Conservation (phyloP, 2,797 vertebrate genomes). For the Bradypus variegatus region DNA sequence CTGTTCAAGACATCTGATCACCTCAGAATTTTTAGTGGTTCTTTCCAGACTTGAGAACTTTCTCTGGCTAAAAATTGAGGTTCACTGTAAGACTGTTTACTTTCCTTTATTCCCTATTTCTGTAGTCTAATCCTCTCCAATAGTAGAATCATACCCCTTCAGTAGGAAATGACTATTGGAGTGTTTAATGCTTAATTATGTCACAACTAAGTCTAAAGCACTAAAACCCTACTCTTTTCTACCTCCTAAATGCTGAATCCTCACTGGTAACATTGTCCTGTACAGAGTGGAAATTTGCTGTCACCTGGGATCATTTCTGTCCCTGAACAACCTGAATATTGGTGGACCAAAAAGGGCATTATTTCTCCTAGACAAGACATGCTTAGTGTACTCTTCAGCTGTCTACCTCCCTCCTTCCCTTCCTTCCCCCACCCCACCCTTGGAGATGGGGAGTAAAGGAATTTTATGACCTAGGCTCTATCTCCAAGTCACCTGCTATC, state of each 20-base stretch:
- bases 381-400: conserved; percentile 1
- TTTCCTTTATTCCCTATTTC: neutral
- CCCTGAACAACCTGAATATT: conserved; percentile 18
- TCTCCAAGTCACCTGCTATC: conserved; percentile 28
- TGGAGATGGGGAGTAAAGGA: conserved; percentile 7
- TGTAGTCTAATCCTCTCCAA: neutral
- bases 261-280: neutral
- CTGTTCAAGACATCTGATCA: neutral
- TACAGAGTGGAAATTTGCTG: neutral
- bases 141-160: neutral
- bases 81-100: neutral
- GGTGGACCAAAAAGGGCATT: neutral
- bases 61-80: conserved; percentile 8
- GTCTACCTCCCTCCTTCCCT: neutral
- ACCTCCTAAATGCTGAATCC: neutral
- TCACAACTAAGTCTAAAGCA: conserved; percentile 28
- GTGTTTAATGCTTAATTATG: conserved; percentile 14
- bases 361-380: neutral
- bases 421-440: neutral
- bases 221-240: neutral
- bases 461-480: conserved; percentile 7
- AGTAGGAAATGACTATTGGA: neutral
- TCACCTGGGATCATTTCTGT: conserved; percentile 23
- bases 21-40: conserved; percentile 26
- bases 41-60: conserved; percentile 9